Evolutionary conservation across 2,797 vertebrate species (phyloP).

Genomic region (Anomalospiza imberbis): DNA sequence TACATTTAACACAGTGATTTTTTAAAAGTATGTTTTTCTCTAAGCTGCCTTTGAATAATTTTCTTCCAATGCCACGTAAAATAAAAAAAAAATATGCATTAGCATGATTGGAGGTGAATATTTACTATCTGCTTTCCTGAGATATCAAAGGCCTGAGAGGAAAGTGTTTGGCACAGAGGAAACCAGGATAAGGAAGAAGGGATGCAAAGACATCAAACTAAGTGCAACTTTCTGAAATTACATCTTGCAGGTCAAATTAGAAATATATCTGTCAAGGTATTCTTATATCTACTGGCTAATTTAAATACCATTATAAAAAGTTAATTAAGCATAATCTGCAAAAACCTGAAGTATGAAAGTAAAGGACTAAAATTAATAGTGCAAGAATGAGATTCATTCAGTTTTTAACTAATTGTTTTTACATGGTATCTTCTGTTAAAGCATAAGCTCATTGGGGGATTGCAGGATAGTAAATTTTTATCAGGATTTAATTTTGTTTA

Average conservation of each 20-base stretch:
- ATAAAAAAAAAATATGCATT: not conserved
- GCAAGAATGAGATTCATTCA: constrained; percentile 35
- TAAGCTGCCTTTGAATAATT: not conserved
- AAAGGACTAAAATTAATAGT: constrained; percentile 54
- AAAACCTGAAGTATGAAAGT: constrained; percentile 40
- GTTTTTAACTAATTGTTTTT: constrained; percentile 40
- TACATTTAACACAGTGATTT: not conserved
- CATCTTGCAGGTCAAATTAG: constrained; percentile 30
- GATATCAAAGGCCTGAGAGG: not conserved
- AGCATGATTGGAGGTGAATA: not conserved
- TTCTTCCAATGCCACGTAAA: not conserved
- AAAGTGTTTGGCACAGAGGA: not conserved
- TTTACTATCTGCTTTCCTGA: not conserved
- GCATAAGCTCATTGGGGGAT: not conserved
- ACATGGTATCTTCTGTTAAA: not conserved
- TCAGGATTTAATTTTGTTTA: constrained; percentile 59
- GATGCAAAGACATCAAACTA: not conserved
- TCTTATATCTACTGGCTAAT: constrained; percentile 36
- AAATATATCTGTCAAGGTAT: not conserved
- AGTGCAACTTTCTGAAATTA: not conserved
- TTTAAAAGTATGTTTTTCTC: not conserved
- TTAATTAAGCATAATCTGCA: constrained; percentile 62
- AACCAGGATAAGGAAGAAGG: not conserved
- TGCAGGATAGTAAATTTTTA: constrained; percentile 51
- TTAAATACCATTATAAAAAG: constrained; percentile 51